Evolutionary conservation across 1,140 invertebrate species (phyloP).

Genomic region (Homarus americanus): DNA sequence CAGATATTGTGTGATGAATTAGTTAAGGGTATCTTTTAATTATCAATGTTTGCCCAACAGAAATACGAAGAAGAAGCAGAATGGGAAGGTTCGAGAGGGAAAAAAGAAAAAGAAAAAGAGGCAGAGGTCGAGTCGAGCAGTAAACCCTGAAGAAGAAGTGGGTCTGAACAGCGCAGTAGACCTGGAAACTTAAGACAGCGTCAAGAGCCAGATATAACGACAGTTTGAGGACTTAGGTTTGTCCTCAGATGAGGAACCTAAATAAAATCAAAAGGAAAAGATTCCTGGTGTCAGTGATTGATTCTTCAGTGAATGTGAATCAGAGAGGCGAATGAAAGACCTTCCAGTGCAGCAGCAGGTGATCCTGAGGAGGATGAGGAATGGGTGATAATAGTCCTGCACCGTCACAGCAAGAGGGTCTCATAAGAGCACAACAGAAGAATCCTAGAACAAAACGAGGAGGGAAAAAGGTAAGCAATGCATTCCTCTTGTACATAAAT

Average conservation of each 20-base stretch:
- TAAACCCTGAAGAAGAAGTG: slow-evolving; percentile 61
- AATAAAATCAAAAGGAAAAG: slow-evolving; percentile 32
- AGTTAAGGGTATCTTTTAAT: background rate
- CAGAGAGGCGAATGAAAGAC: slow-evolving; percentile 38
- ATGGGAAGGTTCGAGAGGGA: slow-evolving; percentile 64
- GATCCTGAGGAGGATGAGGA: slow-evolving; percentile 37
- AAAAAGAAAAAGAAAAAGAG: slow-evolving; percentile 50
- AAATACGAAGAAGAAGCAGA: slow-evolving; percentile 67
- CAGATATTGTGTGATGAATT: background rate
- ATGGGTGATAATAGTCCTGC: slow-evolving; percentile 27
- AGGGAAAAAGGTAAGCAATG: slow-evolving; percentile 44
- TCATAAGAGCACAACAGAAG: slow-evolving; percentile 55
- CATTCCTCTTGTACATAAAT: background rate
- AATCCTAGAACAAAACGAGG: slow-evolving; percentile 56
- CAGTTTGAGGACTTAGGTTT: slow-evolving; percentile 55
- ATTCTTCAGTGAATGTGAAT: slow-evolving; percentile 60
- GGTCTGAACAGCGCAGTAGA: slow-evolving; percentile 32
- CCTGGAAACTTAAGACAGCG: slow-evolving; percentile 50
- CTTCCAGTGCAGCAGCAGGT: slow-evolving; percentile 9
- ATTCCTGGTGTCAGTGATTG: slow-evolving; percentile 4
- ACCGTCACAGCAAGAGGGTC: slow-evolving; percentile 2
- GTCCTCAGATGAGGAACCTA: slow-evolving; percentile 55
- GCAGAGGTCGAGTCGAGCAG: slow-evolving; percentile 21
- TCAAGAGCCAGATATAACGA: slow-evolving; percentile 59
- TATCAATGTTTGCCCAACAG: background rate